phyloP scores from a whole-genome alignment of 1,140 invertebrate genomes.

The Nasonia giraulti region DNA sequence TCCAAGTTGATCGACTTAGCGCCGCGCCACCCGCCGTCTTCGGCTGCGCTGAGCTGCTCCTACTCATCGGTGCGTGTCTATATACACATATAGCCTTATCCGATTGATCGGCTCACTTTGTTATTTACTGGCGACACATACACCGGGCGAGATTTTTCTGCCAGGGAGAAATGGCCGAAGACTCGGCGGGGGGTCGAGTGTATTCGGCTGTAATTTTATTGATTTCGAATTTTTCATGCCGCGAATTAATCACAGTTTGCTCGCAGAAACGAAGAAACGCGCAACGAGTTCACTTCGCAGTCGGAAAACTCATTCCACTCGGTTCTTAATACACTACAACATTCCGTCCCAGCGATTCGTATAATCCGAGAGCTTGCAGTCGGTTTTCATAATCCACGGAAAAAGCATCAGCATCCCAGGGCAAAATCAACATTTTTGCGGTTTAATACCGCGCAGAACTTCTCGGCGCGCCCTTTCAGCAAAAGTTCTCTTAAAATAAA shows the following conservation, averaged over 20 bases:
- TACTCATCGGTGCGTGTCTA: conserved; percentile 31
- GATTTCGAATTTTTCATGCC: too few species aligned
- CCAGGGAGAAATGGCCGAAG: background rate
- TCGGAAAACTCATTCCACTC: too few species aligned
- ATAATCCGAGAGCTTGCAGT: too few species aligned
- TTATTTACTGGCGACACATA: conserved; percentile 43
- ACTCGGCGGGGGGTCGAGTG: too few species aligned
- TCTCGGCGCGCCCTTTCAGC: background rate
- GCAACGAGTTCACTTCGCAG: too few species aligned
- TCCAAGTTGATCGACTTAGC: conserved; percentile 52
- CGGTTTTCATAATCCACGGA: too few species aligned
- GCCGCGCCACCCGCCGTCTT: background rate
- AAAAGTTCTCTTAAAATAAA: background rate
- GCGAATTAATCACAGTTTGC: too few species aligned
- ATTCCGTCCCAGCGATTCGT: too few species aligned
- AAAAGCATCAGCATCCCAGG: too few species aligned
- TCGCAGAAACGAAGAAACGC: too few species aligned
- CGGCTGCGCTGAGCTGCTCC: background rate
- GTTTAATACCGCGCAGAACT: background rate
- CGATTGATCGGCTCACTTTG: conserved; percentile 47
- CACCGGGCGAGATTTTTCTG: background rate
- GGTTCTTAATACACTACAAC: too few species aligned
- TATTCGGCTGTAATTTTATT: too few species aligned
- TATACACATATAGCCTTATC: background rate
- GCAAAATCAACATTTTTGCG: background rate